Base-by-base conservation (phyloP, 2,888 invertebrate species). In the Dasysyrphus albostriatus region DNA sequence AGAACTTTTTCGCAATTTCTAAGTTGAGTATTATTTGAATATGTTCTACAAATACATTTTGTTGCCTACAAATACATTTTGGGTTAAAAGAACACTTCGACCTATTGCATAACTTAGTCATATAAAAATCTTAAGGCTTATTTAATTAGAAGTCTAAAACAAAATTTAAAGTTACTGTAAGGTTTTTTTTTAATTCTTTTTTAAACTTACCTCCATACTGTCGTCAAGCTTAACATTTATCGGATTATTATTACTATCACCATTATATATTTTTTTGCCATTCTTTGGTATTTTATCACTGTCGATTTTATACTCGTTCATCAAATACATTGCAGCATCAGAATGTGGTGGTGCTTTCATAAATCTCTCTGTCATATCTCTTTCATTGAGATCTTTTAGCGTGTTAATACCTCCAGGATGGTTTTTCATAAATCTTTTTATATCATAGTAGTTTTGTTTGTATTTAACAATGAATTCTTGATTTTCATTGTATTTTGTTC, bases 371-470 rank as follows among this genome's bases (percentile, higher is more conserved):
- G 92, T 92, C 89, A 93, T 93, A 84, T 92, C 91, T 14, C 87
- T 56, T 78, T 90, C 88, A 37, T 89, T 89, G 3, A 92, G 88
- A 2, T 91, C 91, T 39, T 93, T 93, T 0, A 97, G 91, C 1
- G 95, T 95, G 89, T 95, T 95, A 0, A 94, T 91, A 0, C 97
- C 96, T 0, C 96, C 97, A 0, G 97, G 97, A 91, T 97, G 96
- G 89, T 96, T 95, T 70, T 94, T 94, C 69, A 96, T 89, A 90
- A 97, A 96, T 44, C 93, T 91, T 61, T 94, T 93, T 73, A 97
- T 93, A 90, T 97, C 95, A 92, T 96, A 96, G 65, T 91, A 92
- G 47, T 94, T 93, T 9, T 93, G 93, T 80, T 93, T 92, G 90
- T 93, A 94, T 88, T 90, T 91, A 1, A 93, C 92, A 19, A 93